These are phyloP conservation scores for Chironomus striatipennis DNA, from an alignment of 1,140 invertebrate genomes.

Conservation along the genomic window DNA sequence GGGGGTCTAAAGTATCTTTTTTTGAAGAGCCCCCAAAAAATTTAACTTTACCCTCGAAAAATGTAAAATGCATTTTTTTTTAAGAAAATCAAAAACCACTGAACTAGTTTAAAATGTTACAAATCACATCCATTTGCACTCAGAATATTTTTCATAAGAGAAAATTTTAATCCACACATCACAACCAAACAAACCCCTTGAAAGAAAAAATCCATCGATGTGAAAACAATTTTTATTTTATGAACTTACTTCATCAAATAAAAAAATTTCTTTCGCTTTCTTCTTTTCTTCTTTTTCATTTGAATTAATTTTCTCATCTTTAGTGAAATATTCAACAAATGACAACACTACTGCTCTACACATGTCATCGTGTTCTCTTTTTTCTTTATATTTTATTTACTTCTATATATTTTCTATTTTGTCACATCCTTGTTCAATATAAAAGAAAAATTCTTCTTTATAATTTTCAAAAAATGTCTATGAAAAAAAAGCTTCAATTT, in stretches of 20 bases:
- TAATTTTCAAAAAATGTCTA: neutral
- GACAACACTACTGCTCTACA: neutral
- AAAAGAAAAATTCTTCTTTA: too few relatives aligned
- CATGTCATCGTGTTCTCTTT: neutral
- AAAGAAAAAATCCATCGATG: neutral
- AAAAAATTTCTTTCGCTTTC: neutral
- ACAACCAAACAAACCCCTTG: neutral
- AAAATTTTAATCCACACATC: too few relatives aligned
- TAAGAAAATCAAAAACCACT: too few relatives aligned
- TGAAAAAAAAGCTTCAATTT: neutral
- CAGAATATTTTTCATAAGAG: too few relatives aligned
- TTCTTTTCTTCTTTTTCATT: constrained; percentile 6
- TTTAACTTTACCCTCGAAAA: too few relatives aligned
- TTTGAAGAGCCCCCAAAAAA: too few relatives aligned
- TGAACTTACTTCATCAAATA: constrained; percentile 13
- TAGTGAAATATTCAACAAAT: constrained; percentile 15
- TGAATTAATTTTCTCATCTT: neutral
- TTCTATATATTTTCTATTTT: too few relatives aligned
- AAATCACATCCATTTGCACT: too few relatives aligned
- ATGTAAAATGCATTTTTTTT: too few relatives aligned
- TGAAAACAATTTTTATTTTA: neutral
- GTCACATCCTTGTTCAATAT: constrained; percentile 2
- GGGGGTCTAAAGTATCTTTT: too few relatives aligned
- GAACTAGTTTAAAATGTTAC: too few relatives aligned
- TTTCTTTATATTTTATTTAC: neutral